Conservation (phyloP, 2,113 vertebrate genomes). For the Uria lomvia region DNA sequence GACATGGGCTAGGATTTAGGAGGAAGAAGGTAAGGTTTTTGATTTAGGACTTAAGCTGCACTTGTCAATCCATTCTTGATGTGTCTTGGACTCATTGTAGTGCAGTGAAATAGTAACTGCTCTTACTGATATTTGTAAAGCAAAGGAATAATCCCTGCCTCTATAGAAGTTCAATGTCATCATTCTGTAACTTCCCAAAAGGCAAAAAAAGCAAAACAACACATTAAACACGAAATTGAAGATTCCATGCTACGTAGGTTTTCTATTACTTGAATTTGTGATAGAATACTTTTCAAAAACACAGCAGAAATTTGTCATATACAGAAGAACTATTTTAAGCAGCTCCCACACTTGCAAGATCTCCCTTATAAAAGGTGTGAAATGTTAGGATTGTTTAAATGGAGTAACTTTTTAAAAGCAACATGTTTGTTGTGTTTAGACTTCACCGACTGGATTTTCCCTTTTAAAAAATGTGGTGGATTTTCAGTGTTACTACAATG, state of each 20-base stretch:
- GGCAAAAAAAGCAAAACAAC: not conserved
- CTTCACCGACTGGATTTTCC: not conserved
- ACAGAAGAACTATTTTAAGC: not conserved
- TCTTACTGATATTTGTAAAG: not conserved
- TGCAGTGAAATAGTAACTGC: not conserved
- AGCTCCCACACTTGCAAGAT: not conserved
- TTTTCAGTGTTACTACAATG: not conserved
- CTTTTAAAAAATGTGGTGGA: not conserved
- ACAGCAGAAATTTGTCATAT: not conserved
- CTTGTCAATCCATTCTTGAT: not conserved
- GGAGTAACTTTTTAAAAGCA: not conserved
- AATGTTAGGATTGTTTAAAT: not conserved
- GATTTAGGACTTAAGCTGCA: not conserved
- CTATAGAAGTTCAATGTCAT: not conserved
- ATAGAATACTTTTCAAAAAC: not conserved
- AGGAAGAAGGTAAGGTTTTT: not conserved
- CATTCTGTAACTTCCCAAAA: not conserved
- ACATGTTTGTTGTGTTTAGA: not conserved
- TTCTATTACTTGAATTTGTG: not conserved
- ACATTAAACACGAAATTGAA: not conserved
- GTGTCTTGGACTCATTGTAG: not conserved
- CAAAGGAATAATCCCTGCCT: not conserved
- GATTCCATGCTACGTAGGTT: not conserved
- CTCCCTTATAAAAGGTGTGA: not conserved
- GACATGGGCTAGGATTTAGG: not conserved